Conservation (phyloP, 2,888 invertebrate genomes). For the Penaeus monodon region DNA sequence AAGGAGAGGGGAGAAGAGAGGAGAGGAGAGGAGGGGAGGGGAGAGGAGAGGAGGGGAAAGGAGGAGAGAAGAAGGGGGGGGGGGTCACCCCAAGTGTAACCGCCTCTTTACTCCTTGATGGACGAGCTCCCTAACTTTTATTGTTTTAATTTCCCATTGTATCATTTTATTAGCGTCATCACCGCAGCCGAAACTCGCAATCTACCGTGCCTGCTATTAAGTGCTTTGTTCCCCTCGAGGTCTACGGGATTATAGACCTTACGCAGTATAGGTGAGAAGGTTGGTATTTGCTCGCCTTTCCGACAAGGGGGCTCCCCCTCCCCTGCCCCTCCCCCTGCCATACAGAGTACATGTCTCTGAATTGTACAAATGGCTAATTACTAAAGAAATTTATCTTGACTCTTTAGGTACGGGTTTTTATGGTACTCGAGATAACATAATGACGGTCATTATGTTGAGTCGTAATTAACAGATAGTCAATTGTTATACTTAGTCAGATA, state of each 20-base stretch:
- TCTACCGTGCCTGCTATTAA: slow-evolving; percentile 34
- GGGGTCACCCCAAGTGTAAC: not conserved
- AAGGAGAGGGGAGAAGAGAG: not conserved
- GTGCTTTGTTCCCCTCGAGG: no score
- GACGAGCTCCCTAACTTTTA: slow-evolving; percentile 41
- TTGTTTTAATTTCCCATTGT: slow-evolving; percentile 51
- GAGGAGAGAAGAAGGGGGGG: not conserved
- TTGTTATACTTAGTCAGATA: slow-evolving; percentile 25
- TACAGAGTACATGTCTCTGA: slow-evolving; percentile 47
- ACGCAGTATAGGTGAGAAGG: not conserved
- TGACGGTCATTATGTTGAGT: slow-evolving; percentile 42
- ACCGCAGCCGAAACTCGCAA: slow-evolving; percentile 6
- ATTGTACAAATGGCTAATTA: slow-evolving; percentile 56
- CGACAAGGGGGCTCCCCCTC: not conserved
- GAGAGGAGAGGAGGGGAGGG: not conserved
- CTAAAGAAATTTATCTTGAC: slow-evolving; percentile 38
- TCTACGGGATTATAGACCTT: no score
- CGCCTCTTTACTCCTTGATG: slow-evolving; percentile 47
- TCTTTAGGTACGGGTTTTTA: slow-evolving; percentile 40
- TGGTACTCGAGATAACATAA: slow-evolving; percentile 40
- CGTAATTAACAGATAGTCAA: slow-evolving; percentile 47
- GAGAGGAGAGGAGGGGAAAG: not conserved
- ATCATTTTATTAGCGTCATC: slow-evolving; percentile 56
- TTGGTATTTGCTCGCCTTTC: not conserved
- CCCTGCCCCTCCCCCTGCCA: slow-evolving; percentile 11